Evolutionary conservation across 2,113 vertebrate species (phyloP).

Genomic region (Hucho hucho): DNA sequence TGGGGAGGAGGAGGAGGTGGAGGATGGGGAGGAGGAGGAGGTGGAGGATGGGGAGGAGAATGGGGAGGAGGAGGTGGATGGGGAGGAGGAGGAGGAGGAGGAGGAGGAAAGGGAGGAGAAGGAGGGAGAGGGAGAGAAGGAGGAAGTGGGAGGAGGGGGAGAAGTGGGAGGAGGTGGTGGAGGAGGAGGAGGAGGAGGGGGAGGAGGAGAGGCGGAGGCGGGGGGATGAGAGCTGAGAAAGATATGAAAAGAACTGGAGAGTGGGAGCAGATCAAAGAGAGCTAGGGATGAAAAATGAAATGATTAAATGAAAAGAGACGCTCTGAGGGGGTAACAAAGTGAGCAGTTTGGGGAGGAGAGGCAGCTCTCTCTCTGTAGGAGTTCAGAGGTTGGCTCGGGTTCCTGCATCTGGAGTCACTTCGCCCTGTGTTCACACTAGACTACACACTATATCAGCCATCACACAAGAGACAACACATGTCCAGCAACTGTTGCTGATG

Average conservation of each 20-base stretch:
- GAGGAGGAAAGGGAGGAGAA: too few relatives aligned
- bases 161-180: too few relatives aligned
- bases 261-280: slow-evolving; percentile 56
- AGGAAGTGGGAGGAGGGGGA: too few relatives aligned
- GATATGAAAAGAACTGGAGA: slow-evolving; percentile 56
- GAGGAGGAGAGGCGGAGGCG: not conserved
- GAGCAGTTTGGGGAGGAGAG: slow-evolving; percentile 11
- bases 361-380: slow-evolving; percentile 50
- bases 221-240: not conserved
- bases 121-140: too few relatives aligned
- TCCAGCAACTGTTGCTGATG: too few relatives aligned
- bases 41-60: too few relatives aligned
- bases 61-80: too few relatives aligned
- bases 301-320: slow-evolving; percentile 50
- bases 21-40: rapidly evolving
- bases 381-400: slow-evolving; percentile 68
- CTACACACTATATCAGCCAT: too few relatives aligned
- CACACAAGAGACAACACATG: too few relatives aligned
- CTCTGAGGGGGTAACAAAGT: slow-evolving; percentile 32
- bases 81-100: too few relatives aligned
- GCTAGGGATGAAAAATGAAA: slow-evolving; percentile 38
- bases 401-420: slow-evolving; percentile 18
- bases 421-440: not conserved
- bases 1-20: too few relatives aligned
- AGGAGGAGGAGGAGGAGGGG: too few relatives aligned